These are phyloP conservation scores for Clarias magur DNA, from an alignment of 2,113 vertebrate genomes.

Conservation along the genomic window DNA sequence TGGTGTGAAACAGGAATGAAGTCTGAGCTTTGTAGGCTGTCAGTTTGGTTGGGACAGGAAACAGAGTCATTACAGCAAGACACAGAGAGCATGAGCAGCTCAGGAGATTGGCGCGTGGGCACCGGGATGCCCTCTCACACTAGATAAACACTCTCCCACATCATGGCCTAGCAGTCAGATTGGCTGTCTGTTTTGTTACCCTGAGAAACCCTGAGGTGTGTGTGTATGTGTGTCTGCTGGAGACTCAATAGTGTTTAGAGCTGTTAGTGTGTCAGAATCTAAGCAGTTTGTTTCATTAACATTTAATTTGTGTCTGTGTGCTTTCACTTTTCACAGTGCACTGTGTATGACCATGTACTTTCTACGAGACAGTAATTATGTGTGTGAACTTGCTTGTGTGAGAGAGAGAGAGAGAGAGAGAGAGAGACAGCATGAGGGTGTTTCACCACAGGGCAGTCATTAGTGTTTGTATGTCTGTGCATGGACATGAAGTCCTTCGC, in stretches of 20 bases:
- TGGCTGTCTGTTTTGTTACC: conserved; percentile 26
- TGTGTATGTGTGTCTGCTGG: conserved; percentile 7
- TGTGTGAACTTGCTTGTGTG: conserved; percentile 15
- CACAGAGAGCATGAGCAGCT: conserved; percentile 25
- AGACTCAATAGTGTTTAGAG: conserved; percentile 28
- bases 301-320: conserved; percentile 37
- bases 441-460: conserved; percentile 27
- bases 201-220: conserved; percentile 12
- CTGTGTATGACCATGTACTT: conserved; percentile 28
- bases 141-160: conserved; percentile 40
- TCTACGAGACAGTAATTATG: conserved; percentile 28
- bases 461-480: conserved; percentile 35
- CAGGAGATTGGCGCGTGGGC: conserved; percentile 34
- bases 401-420: conserved; percentile 18
- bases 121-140: conserved; percentile 41
- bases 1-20: background rate
- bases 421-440: conserved; percentile 2
- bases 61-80: background rate
- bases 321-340: conserved; percentile 23
- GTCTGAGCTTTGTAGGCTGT: conserved; percentile 1
- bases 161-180: conserved; percentile 45
- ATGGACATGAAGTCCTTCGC: conserved; percentile 8
- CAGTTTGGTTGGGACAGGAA: background rate
- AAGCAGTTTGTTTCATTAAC: conserved; percentile 45
- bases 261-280: conserved; percentile 50